A percentile compares a stretch with the other conserved stretches of the same genome.
phyloP scores from a whole-genome alignment of 2,888 invertebrate genomes.

The Trichogramma dendrolimi region DNA sequence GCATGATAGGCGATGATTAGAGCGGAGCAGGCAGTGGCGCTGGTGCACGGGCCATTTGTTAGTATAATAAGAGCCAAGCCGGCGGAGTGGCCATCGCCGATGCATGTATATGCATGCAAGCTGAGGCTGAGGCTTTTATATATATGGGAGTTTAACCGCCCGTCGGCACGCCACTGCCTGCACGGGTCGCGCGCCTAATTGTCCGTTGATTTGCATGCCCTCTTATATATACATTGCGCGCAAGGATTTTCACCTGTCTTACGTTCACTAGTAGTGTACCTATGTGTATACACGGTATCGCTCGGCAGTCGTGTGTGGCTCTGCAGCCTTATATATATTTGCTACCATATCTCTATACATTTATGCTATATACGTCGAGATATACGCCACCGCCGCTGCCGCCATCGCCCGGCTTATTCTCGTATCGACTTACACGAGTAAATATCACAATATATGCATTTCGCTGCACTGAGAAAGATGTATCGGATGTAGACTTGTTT shows the following conservation, averaged over 20 bases:
- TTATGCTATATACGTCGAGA: background rate
- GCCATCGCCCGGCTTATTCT: constrained; percentile 21
- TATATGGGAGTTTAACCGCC: constrained; percentile 40
- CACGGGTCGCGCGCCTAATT: constrained; percentile 46
- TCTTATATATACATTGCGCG: background rate
- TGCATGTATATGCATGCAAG: too few relatives aligned
- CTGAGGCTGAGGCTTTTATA: too few relatives aligned
- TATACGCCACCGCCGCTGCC: constrained; percentile 22
- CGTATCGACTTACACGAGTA: constrained; percentile 14
- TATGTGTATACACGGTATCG: too few relatives aligned
- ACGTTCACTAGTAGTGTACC: too few relatives aligned
- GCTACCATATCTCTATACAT: too few relatives aligned
- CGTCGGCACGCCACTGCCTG: constrained; percentile 50
- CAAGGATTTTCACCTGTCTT: too few relatives aligned
- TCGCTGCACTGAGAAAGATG: too few relatives aligned
- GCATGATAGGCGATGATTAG: constrained; percentile 53
- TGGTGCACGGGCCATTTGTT: constrained; percentile 52
- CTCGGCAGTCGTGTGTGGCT: too few relatives aligned
- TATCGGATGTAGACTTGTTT: too few relatives aligned
- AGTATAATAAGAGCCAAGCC: constrained; percentile 50
- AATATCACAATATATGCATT: too few relatives aligned
- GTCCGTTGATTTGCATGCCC: constrained; percentile 50
- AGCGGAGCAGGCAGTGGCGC: constrained; percentile 30
- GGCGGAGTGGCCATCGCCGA: constrained; percentile 47
- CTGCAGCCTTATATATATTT: too few relatives aligned